phyloP scores from a whole-genome alignment of 2,888 invertebrate genomes.

The Teleogryllus oceanicus region DNA sequence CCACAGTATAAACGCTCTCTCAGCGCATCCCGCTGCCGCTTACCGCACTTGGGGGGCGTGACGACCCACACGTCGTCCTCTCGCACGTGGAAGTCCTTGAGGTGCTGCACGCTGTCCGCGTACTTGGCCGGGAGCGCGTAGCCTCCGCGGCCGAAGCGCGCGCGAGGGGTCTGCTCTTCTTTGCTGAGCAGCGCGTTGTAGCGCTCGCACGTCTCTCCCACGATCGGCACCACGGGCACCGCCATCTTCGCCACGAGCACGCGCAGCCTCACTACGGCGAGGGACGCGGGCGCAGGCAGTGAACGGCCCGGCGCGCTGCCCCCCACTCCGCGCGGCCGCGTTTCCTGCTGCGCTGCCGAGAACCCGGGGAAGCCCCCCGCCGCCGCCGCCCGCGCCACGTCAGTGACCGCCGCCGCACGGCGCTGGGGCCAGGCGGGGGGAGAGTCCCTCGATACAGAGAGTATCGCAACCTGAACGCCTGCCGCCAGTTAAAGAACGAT shows the following conservation, averaged over 20 bases:
- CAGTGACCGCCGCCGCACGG: no score
- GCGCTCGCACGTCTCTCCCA: background rate
- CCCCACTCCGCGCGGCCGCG: no score
- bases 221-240: background rate
- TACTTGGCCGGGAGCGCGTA: background rate
- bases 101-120: background rate
- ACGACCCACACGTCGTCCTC: slow-evolving; percentile 22
- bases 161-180: background rate
- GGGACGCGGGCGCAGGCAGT: no score
- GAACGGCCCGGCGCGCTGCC: no score
- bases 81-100: background rate
- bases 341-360: no score
- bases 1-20: background rate
- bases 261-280: no score
- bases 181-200: background rate
- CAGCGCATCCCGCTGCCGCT: background rate
- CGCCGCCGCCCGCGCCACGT: no score
- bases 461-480: no score
- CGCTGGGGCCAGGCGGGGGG: no score
- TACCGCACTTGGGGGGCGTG: slow-evolving; percentile 18
- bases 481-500: no score
- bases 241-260: background rate
- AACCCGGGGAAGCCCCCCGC: no score
- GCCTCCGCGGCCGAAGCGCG: slow-evolving; percentile 8
- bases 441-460: no score